These are phyloP conservation scores for Actenoides lindsayi DNA, from an alignment of 2,113 vertebrate species.

Conservation along the genomic window DNA sequence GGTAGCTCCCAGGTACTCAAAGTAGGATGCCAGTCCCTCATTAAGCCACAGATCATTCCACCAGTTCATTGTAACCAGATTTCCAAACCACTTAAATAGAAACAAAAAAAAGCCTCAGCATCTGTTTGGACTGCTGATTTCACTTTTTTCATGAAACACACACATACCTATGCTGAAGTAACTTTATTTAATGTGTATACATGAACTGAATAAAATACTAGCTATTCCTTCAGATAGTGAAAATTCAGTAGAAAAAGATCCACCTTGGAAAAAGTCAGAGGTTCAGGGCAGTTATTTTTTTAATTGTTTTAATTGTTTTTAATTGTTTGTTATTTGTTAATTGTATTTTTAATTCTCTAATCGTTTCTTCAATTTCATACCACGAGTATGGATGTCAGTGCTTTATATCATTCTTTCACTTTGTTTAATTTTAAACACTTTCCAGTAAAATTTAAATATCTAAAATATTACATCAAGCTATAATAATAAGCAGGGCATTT, in stretches of 20 bases:
- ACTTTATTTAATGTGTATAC: not conserved
- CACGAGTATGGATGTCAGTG: not conserved
- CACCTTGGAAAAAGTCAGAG: not conserved
- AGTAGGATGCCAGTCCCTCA: slow-evolving; percentile 80
- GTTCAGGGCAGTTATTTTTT: not conserved
- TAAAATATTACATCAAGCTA: not conserved
- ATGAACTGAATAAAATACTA: not conserved
- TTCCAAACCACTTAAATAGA: slow-evolving; percentile 84
- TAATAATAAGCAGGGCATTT: not conserved
- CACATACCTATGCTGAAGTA: not conserved
- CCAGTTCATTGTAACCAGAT: slow-evolving; percentile 85
- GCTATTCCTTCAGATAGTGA: not conserved
- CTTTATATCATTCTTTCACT: not conserved
- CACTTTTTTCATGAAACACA: not conserved
- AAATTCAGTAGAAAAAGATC: not conserved
- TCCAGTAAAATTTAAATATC: not conserved
- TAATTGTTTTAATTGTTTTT: not conserved
- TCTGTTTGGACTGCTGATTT: not conserved
- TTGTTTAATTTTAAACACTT: not conserved
- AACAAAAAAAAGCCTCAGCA: slow-evolving; percentile 24
- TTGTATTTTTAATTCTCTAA: too few relatives aligned
- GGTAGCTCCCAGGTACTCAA: slow-evolving; percentile 66
- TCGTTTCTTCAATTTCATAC: not conserved
- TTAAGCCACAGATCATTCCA: slow-evolving; percentile 87
- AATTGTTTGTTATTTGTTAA: too few relatives aligned